phyloP scores from a whole-genome alignment of 2,113 vertebrate species.

The rat (Rattus norvegicus) region DNA sequence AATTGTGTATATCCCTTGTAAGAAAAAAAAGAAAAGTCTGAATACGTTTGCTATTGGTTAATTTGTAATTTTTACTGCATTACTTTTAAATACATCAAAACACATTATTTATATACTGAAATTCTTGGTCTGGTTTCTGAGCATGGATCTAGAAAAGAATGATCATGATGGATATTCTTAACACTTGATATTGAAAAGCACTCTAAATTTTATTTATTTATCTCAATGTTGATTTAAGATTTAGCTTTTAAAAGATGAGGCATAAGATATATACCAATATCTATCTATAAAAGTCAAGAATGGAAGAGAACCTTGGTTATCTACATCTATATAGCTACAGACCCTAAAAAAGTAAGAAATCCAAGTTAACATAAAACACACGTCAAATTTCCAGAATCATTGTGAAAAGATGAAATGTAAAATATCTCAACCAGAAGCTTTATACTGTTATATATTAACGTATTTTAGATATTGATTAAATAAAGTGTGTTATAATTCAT shows the following conservation, averaged over 20 bases:
- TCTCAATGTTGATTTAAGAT: background rate
- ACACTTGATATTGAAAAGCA: background rate
- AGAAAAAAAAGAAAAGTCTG: slow-evolving; percentile 26
- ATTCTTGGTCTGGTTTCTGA: slow-evolving; percentile 35
- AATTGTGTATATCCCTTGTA: background rate
- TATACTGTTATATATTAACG: background rate
- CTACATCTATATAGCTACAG: background rate
- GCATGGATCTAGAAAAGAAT: background rate
- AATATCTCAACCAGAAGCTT: background rate
- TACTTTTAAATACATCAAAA: slow-evolving; percentile 49
- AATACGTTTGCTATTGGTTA: slow-evolving; percentile 31
- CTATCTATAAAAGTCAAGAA: background rate
- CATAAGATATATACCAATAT: background rate
- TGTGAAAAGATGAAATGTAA: background rate
- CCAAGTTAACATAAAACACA: background rate
- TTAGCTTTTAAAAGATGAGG: background rate
- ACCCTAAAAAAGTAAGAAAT: background rate
- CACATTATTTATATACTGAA: slow-evolving; percentile 26
- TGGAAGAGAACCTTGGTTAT: background rate
- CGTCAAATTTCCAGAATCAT: background rate
- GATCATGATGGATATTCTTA: background rate
- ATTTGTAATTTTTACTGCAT: slow-evolving; percentile 47
- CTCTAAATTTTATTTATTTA: background rate
- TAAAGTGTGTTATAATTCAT: background rate
- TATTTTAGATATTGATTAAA: background rate